Evolutionary conservation across 2,888 invertebrate species (phyloP).

Genomic region (Lasiommata megera): DNA sequence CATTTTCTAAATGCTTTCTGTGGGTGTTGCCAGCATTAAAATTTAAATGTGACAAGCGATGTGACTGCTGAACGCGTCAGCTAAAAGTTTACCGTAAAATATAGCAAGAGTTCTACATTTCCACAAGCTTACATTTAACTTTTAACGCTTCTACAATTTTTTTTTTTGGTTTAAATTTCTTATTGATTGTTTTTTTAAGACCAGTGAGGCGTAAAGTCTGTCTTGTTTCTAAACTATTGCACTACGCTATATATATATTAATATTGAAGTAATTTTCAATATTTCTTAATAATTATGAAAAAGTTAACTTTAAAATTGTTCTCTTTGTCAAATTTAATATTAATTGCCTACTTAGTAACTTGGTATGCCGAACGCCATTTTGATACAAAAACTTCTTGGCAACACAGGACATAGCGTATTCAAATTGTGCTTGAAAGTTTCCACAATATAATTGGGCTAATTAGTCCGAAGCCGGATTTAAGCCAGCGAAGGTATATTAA

Average conservation of each 20-base stretch:
- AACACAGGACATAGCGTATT: slow-evolving; percentile 1
- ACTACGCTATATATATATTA: too few relatives aligned
- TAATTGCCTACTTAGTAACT: neutral
- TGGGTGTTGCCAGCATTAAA: slow-evolving; percentile 11
- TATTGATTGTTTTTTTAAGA: too few relatives aligned
- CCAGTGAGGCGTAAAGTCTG: too few relatives aligned
- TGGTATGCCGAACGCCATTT: neutral
- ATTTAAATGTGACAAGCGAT: slow-evolving; percentile 1
- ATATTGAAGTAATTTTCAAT: too few relatives aligned
- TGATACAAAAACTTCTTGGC: slow-evolving; percentile 1
- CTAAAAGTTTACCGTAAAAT: neutral
- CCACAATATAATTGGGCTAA: slow-evolving; percentile 3
- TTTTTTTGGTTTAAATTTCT: neutral
- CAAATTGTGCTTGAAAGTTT: slow-evolving; percentile 2
- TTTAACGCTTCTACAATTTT: neutral
- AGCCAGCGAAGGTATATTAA: neutral
- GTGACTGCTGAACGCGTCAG: slow-evolving; percentile 3
- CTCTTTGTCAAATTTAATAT: neutral
- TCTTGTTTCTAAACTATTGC: too few relatives aligned
- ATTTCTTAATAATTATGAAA: too few relatives aligned
- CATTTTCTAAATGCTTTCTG: slow-evolving; percentile 4
- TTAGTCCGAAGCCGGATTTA: neutral
- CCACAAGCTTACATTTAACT: neutral
- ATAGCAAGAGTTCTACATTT: neutral
- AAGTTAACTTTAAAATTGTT: neutral